Percentiles rank a stretch among this genome's conserved stretches.
These are phyloP conservation scores for Ceratotherium simum DNA, from an alignment of 2,113 vertebrate species.

Conservation along the genomic window DNA sequence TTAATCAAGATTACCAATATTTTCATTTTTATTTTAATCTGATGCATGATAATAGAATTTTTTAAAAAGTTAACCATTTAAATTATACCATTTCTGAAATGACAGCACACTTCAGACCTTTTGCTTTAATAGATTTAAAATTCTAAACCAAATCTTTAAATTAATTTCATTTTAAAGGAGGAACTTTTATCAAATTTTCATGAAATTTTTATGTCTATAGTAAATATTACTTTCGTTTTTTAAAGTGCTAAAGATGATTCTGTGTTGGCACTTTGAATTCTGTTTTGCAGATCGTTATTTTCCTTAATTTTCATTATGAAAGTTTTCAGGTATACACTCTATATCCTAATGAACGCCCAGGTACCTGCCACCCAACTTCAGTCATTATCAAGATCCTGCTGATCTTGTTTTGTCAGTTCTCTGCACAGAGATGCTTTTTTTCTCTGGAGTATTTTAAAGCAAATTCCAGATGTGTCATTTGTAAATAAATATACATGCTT, in stretches of 20 bases:
- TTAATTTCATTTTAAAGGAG: not conserved
- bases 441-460: not conserved
- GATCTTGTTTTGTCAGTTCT: not conserved
- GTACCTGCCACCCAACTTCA: too few relatives aligned
- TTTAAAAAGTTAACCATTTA: not conserved
- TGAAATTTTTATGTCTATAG: not conserved
- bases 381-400: not conserved
- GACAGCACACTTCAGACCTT: not conserved
- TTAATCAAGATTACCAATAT: not conserved
- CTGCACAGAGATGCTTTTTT: not conserved
- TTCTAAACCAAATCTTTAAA: not conserved
- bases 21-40: conserved; percentile 16
- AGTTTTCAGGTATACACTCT: not conserved
- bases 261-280: not conserved
- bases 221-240: conserved; percentile 25
- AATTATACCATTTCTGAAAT: not conserved
- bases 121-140: conserved; percentile 53
- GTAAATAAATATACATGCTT: not conserved
- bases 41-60: not conserved
- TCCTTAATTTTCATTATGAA: not conserved
- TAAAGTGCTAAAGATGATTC: not conserved
- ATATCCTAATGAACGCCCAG: not conserved
- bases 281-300: not conserved
- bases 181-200: conserved; percentile 31
- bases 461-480: not conserved